Conservation (phyloP, 2,888 invertebrate genomes). For the Vanessa cardui region DNA sequence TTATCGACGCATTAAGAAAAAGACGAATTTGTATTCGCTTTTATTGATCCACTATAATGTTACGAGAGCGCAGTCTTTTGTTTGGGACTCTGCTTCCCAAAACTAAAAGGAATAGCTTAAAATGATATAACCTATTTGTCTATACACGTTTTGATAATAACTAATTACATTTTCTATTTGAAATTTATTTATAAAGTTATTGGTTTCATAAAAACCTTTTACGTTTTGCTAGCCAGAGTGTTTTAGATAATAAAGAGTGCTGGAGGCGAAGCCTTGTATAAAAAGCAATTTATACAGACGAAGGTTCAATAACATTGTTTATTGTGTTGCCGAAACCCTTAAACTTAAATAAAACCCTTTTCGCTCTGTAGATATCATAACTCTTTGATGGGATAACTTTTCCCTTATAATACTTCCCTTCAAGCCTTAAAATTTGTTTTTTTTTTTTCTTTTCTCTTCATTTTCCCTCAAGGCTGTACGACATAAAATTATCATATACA, state of each 20-base stretch:
- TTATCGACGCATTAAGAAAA: too few species aligned
- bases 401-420: conserved; percentile 38
- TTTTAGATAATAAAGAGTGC: neutral
- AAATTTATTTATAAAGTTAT: too few species aligned
- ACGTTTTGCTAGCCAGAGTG: neutral
- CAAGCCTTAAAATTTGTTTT: conserved; percentile 39
- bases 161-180: too few species aligned
- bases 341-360: conserved; percentile 34
- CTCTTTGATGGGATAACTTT: conserved; percentile 44
- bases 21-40: too few species aligned
- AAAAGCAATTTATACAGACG: conserved; percentile 26
- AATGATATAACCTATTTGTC: too few species aligned
- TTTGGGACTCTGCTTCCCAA: too few species aligned
- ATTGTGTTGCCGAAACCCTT: conserved; percentile 35
- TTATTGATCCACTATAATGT: too few species aligned
- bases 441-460: conserved; percentile 19
- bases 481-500: conserved; percentile 21
- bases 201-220: neutral
- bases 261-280: neutral
- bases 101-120: too few species aligned
- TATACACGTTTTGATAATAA: too few species aligned
- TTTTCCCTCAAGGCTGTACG: conserved; percentile 28
- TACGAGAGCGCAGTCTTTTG: too few species aligned
- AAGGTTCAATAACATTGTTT: conserved; percentile 37
- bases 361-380: conserved; percentile 38